Conservation (phyloP, 2,888 invertebrate species). For the Drosophila dives region DNA sequence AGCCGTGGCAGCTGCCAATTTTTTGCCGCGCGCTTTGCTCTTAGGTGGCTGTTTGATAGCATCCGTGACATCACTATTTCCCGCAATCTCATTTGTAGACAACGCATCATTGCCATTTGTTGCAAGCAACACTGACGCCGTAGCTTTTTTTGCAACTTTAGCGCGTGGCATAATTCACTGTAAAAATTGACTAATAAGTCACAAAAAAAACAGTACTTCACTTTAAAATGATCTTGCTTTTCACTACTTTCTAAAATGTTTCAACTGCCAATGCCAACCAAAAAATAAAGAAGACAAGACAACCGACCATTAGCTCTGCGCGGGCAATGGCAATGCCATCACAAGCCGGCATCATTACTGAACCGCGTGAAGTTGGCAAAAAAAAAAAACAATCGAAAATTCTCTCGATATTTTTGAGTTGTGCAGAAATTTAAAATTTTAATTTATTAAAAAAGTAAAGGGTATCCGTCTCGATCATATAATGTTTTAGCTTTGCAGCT, state of each 20-base stretch:
- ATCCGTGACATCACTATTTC: slow-evolving; percentile 17
- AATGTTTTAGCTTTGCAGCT: not conserved
- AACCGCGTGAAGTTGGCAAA: slow-evolving; percentile 24
- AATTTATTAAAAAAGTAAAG: not conserved
- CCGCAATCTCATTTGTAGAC: slow-evolving; percentile 11
- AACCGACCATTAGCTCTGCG: slow-evolving; percentile 30
- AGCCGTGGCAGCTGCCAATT: slow-evolving; percentile 23
- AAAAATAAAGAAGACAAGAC: slow-evolving; percentile 4
- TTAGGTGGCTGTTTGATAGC: slow-evolving; percentile 40
- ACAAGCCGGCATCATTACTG: slow-evolving; percentile 41
- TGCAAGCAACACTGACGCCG: slow-evolving; percentile 28
- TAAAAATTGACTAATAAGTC: not conserved
- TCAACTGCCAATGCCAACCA: not conserved
- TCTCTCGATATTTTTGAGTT: slow-evolving; percentile 30
- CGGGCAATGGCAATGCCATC: slow-evolving; percentile 50
- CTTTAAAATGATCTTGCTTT: slow-evolving; percentile 3
- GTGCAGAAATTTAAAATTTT: not conserved
- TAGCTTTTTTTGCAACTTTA: slow-evolving; percentile 58
- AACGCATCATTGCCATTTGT: slow-evolving; percentile 48
- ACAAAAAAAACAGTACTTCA: not conserved
- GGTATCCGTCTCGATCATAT: not conserved
- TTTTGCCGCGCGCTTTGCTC: slow-evolving; percentile 62
- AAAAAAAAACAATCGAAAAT: slow-evolving; percentile 9
- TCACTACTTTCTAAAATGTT: slow-evolving; percentile 8
- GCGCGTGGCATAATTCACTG: slow-evolving; percentile 68